Base-by-base conservation (phyloP, 2,113 vertebrate species). In the Oreocharis arfaki region DNA sequence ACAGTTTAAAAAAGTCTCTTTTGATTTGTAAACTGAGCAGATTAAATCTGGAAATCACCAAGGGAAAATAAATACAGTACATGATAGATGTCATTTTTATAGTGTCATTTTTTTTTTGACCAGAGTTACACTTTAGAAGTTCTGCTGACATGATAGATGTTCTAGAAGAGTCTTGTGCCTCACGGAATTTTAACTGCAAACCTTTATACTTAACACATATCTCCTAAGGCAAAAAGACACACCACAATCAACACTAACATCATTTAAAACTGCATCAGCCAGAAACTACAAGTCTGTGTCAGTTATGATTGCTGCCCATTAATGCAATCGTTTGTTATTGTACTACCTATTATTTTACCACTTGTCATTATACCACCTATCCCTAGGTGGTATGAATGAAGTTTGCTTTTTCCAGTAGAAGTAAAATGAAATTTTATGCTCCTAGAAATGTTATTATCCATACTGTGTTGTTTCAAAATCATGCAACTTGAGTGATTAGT, bases 1-100 rank as follows among this genome's bases (percentile, higher is more conserved):
- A 14, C 75, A 89, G 77, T 87, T 83, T 0, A 20, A 81, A 84
- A 85, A 67, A n/a, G 53, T 74, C 64, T 77, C 59, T 70, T 94
- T 93, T 95, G 82, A 94, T 94, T 96, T 96, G 87, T 88, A 96
- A 96, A 95, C 84, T 57, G 82, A 88, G 41, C 55, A 93, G 91
- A 96, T 96, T 94, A 93, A 96, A 96, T 96, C 93, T 96, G 92
- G 79, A 96, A 93, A 87, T 93, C 93, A 90, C 65, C 74, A 90
- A 84, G 84, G 89, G 80, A 87, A 97, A 96, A 97, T 95, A 96
- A 96, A 95, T 94, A 91, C 59, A 63, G 53, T 92, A 87, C 65
- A 63, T 90, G 89, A 97, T 93, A 95, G 89, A 87, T 96, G 71
- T 90, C 70, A 94, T 96, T 96, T 97, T 95, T 96, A 85, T 76